Conservation (phyloP, 1,140 invertebrate species). For the Drosophila arawakana region DNA sequence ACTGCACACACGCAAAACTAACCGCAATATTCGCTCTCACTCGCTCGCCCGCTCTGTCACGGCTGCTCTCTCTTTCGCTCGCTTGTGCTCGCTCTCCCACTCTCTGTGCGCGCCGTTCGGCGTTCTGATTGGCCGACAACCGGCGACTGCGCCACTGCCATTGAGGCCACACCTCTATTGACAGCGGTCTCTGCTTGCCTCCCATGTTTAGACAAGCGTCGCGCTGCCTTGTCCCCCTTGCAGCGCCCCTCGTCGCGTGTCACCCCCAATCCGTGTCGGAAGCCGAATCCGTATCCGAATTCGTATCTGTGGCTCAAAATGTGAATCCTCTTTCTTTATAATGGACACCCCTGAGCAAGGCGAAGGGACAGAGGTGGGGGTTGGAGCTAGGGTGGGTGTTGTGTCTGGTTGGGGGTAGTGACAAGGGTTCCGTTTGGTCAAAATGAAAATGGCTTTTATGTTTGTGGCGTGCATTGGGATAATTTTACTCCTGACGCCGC, state of each 20-base stretch:
- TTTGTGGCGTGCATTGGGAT: slow-evolving; percentile 72
- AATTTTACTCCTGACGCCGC: slow-evolving; percentile 59
- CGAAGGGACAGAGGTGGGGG: neutral
- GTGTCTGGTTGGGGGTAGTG: slow-evolving; percentile 16
- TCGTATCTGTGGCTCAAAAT: slow-evolving; percentile 1
- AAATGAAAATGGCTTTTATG: slow-evolving; percentile 82
- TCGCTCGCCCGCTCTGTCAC: slow-evolving; percentile 18
- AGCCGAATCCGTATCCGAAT: slow-evolving; percentile 12
- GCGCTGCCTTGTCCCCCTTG: neutral
- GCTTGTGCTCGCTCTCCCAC: slow-evolving; percentile 11
- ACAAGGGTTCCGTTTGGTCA: slow-evolving; percentile 34
- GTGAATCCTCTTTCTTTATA: slow-evolving; percentile 16
- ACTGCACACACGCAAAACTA: slow-evolving; percentile 72
- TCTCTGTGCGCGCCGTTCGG: slow-evolving; percentile 30
- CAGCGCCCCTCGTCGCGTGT: slow-evolving; percentile 9
- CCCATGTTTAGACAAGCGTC: slow-evolving; percentile 44
- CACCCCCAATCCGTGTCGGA: slow-evolving; percentile 7
- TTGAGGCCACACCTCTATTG: slow-evolving; percentile 76
- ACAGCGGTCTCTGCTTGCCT: slow-evolving; percentile 39
- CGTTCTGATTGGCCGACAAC: slow-evolving; percentile 61
- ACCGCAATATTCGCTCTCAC: slow-evolving; percentile 40
- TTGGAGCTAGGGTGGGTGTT: no score
- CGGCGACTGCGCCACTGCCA: slow-evolving; percentile 67
- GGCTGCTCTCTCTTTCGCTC: slow-evolving; percentile 30
- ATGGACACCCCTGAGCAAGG: slow-evolving; percentile 9